These are phyloP conservation scores for Leucophenga varia DNA, from an alignment of 1,140 invertebrate genomes.

Conservation along the genomic window DNA sequence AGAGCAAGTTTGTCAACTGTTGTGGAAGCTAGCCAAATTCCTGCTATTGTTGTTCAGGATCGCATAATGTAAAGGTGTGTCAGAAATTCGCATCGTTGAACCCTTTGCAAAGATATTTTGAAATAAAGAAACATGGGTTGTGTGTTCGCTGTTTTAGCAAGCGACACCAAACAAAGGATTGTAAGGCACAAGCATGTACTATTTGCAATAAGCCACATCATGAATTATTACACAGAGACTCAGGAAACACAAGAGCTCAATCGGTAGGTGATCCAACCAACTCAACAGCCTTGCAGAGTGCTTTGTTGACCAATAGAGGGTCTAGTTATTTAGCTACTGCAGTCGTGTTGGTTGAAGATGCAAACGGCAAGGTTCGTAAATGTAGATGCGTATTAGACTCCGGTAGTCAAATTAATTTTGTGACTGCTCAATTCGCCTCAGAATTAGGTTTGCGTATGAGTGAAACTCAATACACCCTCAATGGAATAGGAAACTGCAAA, in stretches of 20 bases:
- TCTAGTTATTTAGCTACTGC: no score
- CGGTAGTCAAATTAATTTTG: slow-evolving; percentile 1
- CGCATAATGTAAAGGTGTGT: slow-evolving; percentile 1
- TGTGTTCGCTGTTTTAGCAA: slow-evolving; percentile 4
- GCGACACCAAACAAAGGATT: not conserved
- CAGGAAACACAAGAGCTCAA: not conserved
- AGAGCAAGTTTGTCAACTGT: not conserved
- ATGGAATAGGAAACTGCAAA: not conserved
- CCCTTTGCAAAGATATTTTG: not conserved
- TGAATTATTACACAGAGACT: not conserved
- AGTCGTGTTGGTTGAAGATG: no score
- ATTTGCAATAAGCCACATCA: not conserved
- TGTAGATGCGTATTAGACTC: slow-evolving; percentile 3
- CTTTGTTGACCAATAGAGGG: not conserved
- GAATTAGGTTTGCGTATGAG: not conserved
- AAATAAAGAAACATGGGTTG: not conserved
- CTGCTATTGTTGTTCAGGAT: not conserved
- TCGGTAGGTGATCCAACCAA: not conserved
- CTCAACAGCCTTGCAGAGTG: not conserved
- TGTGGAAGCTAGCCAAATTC: not conserved
- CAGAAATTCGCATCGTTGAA: not conserved
- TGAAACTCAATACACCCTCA: not conserved
- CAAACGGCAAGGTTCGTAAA: not conserved
- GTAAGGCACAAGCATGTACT: not conserved
- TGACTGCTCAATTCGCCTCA: not conserved